Base-by-base conservation (phyloP, 2,888 invertebrate species). In the Acutogordius australiensis region DNA sequence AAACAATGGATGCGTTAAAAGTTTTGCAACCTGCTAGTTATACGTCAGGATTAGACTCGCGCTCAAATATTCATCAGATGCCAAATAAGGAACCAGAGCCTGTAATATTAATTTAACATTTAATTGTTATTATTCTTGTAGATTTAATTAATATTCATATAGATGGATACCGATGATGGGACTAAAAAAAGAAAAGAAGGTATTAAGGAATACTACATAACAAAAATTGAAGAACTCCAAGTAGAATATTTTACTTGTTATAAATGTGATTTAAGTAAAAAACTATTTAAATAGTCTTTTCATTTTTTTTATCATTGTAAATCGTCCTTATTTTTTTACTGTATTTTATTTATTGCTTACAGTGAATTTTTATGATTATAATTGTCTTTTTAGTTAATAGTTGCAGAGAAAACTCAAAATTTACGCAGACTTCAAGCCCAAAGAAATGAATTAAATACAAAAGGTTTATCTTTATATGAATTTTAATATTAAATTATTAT, bases 391-490 rank as follows among this genome's bases (percentile, higher is more conserved):
- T 64, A 76, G 72, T 76, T 91, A 61, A 79, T 85, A 65, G 88
- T 94, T 2, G 84, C 87, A n/a, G 91, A 94, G 67, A 94, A 94
- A 70, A 84, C 85, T 65, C 91, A 91, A 73, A 94, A 97, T 74
- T 76, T 97, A 60, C 78, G 94, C 61, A 81, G 97, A 70, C 75
- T 97, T 63, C 91, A 94, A 74, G 97, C 97, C 21, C 94, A 97
- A 71, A 78, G 94, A 65, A 97, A 97, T 77, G 94, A 97, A 71
- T 79, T 97, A 1, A 97, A 97, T 74, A 88, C 90, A 4, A 97
- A 94, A 81, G 85, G 84, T 83, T 63, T 61, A 45, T n/a, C n/a
- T n/a, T 37, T 44, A 18, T 13, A 13, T 30, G n/a, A 30, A 30
- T 8, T 61, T 57, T 59, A 45, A 28, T 27, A 27, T 18, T 29